Evolutionary conservation across 2,797 vertebrate species (phyloP).

Genomic region (Pseudomugil gertrudae): DNA sequence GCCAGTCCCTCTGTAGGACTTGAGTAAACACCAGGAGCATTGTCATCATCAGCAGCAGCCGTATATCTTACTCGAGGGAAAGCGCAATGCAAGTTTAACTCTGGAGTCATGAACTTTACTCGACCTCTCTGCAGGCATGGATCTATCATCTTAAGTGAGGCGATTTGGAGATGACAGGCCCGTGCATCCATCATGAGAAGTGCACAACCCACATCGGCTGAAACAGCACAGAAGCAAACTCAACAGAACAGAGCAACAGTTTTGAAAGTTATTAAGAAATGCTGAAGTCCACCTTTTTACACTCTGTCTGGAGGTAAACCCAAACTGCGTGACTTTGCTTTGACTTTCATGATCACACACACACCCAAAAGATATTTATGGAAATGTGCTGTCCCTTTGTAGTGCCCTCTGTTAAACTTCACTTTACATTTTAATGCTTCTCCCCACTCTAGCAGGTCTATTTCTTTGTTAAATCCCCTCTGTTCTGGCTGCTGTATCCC

Average conservation of each 20-base stretch:
- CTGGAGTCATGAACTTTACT: conserved; percentile 60
- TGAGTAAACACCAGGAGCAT: conserved; percentile 13
- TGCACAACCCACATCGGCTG: conserved; percentile 40
- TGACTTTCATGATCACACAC: conserved; percentile 48
- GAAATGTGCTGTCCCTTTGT: conserved; percentile 47
- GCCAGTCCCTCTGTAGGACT: conserved; percentile 11
- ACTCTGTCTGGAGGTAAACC: conserved; percentile 9
- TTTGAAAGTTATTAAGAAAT: conserved; percentile 13
- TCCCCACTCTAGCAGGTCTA: conserved; percentile 53
- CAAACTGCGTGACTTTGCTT: conserved; percentile 51
- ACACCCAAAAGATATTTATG: conserved; percentile 36
- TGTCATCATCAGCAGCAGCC: conserved; percentile 17
- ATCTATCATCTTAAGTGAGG: conserved; percentile 72
- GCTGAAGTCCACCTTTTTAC: conserved; percentile 6
- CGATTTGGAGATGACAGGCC: conserved; percentile 53
- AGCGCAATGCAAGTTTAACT: conserved; percentile 27
- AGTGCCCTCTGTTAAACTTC: conserved; percentile 51
- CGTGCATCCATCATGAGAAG: conserved; percentile 56
- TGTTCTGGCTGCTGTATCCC: conserved; percentile 62
- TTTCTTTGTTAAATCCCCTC: conserved; percentile 69
- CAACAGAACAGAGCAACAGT: conserved; percentile 35
- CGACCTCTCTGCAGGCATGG: conserved; percentile 52
- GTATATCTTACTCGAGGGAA: conserved; percentile 30
- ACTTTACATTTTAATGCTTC: conserved; percentile 51
- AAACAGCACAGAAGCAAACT: conserved; percentile 44